A percentile compares a stretch with the other conserved stretches of the same genome.
Conservation (phyloP, 2,113 vertebrate species). For the Alces alces region DNA sequence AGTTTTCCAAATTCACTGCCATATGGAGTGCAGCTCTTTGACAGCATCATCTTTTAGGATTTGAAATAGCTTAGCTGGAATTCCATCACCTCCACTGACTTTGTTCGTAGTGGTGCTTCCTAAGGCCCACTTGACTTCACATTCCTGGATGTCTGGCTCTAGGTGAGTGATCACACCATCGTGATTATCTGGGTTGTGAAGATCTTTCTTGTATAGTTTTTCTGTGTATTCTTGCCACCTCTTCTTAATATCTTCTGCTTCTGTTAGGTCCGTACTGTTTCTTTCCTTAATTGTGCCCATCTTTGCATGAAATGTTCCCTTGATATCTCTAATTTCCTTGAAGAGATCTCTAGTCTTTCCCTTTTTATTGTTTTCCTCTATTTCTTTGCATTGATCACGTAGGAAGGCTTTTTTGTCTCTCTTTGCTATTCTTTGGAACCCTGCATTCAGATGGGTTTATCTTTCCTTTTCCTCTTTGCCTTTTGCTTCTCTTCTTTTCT, state of each 20-base stretch:
- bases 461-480: neutral
- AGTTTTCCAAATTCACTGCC: neutral
- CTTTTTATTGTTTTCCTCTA: neutral
- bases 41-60: neutral
- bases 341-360: neutral
- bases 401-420: neutral
- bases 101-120: neutral
- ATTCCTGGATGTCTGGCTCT: neutral
- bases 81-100: neutral
- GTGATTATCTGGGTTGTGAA: neutral
- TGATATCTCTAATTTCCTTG: neutral
- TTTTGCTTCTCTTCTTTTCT: neutral
- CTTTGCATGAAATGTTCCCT: neutral
- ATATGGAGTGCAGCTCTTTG: neutral
- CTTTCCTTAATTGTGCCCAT: neutral
- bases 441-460: neutral
- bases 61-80: neutral
- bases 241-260: neutral
- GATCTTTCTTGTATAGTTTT: neutral
- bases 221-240: neutral
- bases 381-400: neutral
- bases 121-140: neutral
- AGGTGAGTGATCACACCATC: neutral
- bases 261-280: neutral
- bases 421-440: neutral